Base-by-base conservation (phyloP, 1,140 invertebrate species). In the Aradophagus sp. region DNA sequence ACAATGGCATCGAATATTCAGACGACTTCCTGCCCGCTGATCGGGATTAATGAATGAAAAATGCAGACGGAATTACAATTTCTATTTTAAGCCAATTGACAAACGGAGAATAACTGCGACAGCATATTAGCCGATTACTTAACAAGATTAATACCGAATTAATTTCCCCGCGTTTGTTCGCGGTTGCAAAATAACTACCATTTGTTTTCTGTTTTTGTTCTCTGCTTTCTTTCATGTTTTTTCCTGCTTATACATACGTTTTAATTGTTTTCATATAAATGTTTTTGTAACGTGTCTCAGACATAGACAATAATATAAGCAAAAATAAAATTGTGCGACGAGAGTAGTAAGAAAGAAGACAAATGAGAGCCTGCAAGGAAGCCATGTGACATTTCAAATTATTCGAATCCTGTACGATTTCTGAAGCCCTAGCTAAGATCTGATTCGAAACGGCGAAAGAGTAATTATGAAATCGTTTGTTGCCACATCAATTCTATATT, bases 341-440 rank as follows among this genome's bases (percentile, higher is more conserved):
- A 29, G 14, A 23, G 48, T 41, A 50, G 45, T 26, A 59, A 20
- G 47, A 59, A 50, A 27, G 61, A 62, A 50, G 38, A 59, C 53
- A 61, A 67, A 63, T 53, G 39, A 70, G 31, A 63, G 44, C 32
- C 66, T 67, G 41, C 42, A 52, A 36, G 23, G 81, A 83, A 84
- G 77, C 82, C 82, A 44, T 62, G 72, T 56, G 34, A 73, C 12
- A 68, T 42, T 73, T 73, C 73, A 84, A 84, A 84, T 84, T 84
- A 84, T 84, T 81, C 81, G 79, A 81, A 81, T 84, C 72, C 81
- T 83, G 75, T 84, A 84, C 83, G 83, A 84, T 84, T 84, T 84
- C 83, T 47, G 83, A 84, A 84, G 82, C 83, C 82, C 31, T 84
- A 83, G 75, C 44, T 72, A 53, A 73, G 77, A 75, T 76, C 69